Base-by-base conservation (phyloP, 2,888 invertebrate species). In the Bimastos eiseni region DNA sequence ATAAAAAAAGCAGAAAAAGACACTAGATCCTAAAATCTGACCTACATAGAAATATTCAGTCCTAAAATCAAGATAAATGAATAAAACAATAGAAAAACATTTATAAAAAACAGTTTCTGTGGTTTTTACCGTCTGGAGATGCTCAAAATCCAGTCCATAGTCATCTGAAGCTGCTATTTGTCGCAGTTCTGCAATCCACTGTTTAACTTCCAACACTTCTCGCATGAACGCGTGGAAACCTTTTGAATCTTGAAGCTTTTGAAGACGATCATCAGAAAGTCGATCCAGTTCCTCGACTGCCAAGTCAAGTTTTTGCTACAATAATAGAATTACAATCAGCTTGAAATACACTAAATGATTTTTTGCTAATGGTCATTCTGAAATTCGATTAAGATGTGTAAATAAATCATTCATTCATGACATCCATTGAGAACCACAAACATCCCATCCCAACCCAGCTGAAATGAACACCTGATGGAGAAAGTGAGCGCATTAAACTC, bases 121-220 rank as follows among this genome's bases (percentile, higher is more conserved):
- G 17, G 0, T 37, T 21, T 24, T 33, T 91, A 98, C 97, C 95
- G 37, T 86, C 17, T 95, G 93, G n/a, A 94, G 92, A 98, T 99
- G 99, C 94, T 99, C 99, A 36, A 98, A 98, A 94, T 99, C 99
- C 91, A 97, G 96, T 0, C 99, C 99, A 94, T 99, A 99, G 95
- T 99, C 99, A 95, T 99, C 99, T 36, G 98, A 98, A 30, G 97
- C 97, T 0, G 98, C 98, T 30, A 97, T 94, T 2, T 97, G 96
- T 96, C 98, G 97, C 96, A 98, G 98, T 94, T 98, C 98, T 84
- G 97, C 96, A 93, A 99, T 97, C 99, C 99, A 99, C 94, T 98
- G 98, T 93, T 97, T 97, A 0, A 98, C 97, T 94, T 99, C 98
- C 94, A 97, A 97, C 88, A 97, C 93, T 91, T 95, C 94, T 34